Conservation (phyloP, 2,797 vertebrate genomes). For the Lacerta agilis region DNA sequence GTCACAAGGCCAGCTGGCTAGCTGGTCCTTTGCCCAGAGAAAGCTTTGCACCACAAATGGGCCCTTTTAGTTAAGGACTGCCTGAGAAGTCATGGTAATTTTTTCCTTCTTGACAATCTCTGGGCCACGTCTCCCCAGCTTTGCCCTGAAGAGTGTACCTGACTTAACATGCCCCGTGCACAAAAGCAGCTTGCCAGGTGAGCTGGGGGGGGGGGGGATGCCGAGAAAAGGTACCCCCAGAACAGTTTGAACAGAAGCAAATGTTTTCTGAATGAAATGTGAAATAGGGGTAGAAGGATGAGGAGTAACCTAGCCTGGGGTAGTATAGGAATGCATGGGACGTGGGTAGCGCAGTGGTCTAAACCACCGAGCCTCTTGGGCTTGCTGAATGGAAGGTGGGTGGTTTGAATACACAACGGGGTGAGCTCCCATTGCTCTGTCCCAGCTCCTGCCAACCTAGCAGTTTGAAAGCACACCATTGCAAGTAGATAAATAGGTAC, state of each 20-base stretch:
- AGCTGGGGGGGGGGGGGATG: neutral
- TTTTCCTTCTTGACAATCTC: conserved; percentile 53
- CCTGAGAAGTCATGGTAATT: conserved; percentile 47
- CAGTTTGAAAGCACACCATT: too few relatives aligned
- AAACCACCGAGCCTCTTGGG: too few relatives aligned
- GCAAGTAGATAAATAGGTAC: too few relatives aligned
- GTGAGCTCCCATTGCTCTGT: too few relatives aligned
- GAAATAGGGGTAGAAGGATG: neutral
- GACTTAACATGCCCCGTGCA: neutral
- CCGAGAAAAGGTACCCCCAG: too few relatives aligned
- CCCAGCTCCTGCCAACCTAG: too few relatives aligned
- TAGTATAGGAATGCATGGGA: neutral
- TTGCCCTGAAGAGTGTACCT: neutral
- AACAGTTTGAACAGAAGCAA: too few relatives aligned
- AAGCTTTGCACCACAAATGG: neutral
- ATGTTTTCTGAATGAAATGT: neutral
- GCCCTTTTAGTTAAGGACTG: neutral
- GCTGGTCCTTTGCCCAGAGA: conserved; percentile 11
- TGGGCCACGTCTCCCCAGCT: neutral
- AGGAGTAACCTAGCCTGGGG: too few relatives aligned
- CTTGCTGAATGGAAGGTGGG: too few relatives aligned
- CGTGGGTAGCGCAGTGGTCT: too few relatives aligned
- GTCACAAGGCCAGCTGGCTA: conserved; percentile 30
- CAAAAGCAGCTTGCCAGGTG: conserved; percentile 52
- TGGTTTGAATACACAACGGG: fast-evolving